These are phyloP conservation scores for Samia ricini DNA, from an alignment of 1,140 invertebrate genomes.

Conservation along the genomic window DNA sequence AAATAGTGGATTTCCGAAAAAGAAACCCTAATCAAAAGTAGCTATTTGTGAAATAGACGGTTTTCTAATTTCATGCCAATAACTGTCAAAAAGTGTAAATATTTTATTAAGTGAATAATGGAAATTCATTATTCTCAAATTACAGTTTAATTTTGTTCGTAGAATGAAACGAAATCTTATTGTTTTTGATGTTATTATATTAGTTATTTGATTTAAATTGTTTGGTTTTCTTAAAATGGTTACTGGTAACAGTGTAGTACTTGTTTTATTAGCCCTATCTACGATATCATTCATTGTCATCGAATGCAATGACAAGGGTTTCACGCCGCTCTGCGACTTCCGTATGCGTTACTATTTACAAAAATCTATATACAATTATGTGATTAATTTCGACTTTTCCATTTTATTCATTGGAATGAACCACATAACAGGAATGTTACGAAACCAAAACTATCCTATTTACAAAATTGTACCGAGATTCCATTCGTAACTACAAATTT, in stretches of 20 bases:
- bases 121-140: background rate
- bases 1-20: background rate
- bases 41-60: background rate
- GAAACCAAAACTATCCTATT: constrained; percentile 56
- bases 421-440: constrained; percentile 70
- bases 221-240: constrained; percentile 17
- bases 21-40: no score
- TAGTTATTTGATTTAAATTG: background rate
- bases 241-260: constrained; percentile 56
- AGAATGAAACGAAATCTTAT: background rate
- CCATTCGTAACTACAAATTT: constrained; percentile 12
- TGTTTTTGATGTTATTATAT: background rate
- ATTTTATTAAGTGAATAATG: no score
- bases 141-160: background rate
- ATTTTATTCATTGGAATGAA: constrained; percentile 69
- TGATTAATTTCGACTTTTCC: constrained; percentile 52
- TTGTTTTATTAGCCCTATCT: constrained; percentile 36
- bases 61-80: background rate
- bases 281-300: constrained; percentile 31
- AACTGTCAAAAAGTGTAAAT: no score
- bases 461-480: constrained; percentile 47
- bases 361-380: constrained; percentile 67
- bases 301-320: constrained; percentile 25
- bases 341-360: constrained; percentile 67
- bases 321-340: constrained; percentile 64